Evolutionary conservation across 1,140 invertebrate species (phyloP).

Genomic region (Andricus grossulariae): DNA sequence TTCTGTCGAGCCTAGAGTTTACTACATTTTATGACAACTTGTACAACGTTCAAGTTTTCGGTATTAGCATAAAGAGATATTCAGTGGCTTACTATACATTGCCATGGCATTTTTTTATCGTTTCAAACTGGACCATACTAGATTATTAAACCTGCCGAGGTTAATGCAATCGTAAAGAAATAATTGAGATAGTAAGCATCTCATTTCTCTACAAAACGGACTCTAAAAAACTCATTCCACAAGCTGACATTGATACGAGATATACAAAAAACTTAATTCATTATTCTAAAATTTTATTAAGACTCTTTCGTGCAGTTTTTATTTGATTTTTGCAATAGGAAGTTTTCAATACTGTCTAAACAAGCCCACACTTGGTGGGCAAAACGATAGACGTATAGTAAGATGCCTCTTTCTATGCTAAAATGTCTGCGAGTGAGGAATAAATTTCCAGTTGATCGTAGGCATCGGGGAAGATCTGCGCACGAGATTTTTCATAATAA

Average conservation of each 20-base stretch:
- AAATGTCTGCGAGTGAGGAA: conserved; percentile 21
- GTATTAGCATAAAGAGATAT: background rate
- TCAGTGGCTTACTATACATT: background rate
- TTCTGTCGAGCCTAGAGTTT: background rate
- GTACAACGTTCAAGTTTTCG: background rate
- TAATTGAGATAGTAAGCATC: too few relatives aligned
- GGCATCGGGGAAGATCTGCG: background rate
- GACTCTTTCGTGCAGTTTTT: too few relatives aligned
- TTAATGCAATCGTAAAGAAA: conserved; percentile 7
- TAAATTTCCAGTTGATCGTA: conserved; percentile 26
- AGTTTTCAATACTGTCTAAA: conserved; percentile 22
- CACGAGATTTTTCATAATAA: conserved; percentile 30
- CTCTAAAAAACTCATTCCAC: too few relatives aligned
- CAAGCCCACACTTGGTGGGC: background rate
- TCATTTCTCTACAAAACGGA: too few relatives aligned
- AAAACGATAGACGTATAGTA: background rate
- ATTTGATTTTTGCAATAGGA: too few relatives aligned
- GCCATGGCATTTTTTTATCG: conserved; percentile 1
- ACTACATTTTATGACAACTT: background rate
- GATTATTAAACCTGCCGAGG: background rate
- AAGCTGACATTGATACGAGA: too few relatives aligned
- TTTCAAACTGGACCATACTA: background rate
- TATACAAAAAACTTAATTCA: too few relatives aligned
- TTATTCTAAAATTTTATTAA: too few relatives aligned
- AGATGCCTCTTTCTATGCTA: conserved; percentile 29